A percentile compares a stretch with the other conserved stretches of the same genome.
Evolutionary conservation across 2,113 vertebrate genomes (phyloP).

Genomic region (Morone chrysops): DNA sequence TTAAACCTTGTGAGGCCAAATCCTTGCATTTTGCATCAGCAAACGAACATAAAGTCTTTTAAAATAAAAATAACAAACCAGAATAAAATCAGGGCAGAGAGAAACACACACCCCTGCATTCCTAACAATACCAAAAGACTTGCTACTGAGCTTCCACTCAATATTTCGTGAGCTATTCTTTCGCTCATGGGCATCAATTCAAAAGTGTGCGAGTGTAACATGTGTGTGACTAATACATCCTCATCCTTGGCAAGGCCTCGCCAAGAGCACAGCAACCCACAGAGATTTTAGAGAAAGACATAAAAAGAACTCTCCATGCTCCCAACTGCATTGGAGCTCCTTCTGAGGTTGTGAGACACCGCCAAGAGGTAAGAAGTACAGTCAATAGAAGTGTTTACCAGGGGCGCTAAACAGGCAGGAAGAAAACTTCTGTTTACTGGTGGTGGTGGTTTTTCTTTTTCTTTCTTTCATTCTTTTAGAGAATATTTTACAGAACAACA

Average conservation of each 20-base stretch:
- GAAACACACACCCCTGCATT: background rate
- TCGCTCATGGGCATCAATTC: slow-evolving; percentile 43
- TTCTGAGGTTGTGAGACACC: slow-evolving; percentile 48
- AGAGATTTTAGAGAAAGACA: slow-evolving; percentile 52
- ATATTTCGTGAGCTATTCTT: slow-evolving; percentile 32
- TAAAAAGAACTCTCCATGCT: slow-evolving; percentile 31
- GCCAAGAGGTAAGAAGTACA: slow-evolving; percentile 34
- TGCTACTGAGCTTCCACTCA: slow-evolving; percentile 18
- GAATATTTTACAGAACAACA: background rate
- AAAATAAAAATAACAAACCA: background rate
- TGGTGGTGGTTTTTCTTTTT: background rate
- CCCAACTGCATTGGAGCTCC: slow-evolving; percentile 39
- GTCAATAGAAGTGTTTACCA: slow-evolving; percentile 34
- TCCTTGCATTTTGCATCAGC: background rate
- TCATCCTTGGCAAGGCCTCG: slow-evolving; percentile 48
- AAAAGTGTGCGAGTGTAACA: slow-evolving; percentile 41
- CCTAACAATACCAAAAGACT: background rate
- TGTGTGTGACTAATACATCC: slow-evolving; percentile 65
- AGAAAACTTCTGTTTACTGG: slow-evolving; percentile 12
- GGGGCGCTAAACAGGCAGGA: slow-evolving; percentile 7
- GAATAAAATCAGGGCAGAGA: background rate
- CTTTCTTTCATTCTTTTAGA: background rate
- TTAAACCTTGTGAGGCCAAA: background rate
- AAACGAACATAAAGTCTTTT: background rate
- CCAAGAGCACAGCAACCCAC: slow-evolving; percentile 50